These are phyloP conservation scores for Dicycla oo DNA, from an alignment of 2,888 invertebrate genomes.

Conservation along the genomic window DNA sequence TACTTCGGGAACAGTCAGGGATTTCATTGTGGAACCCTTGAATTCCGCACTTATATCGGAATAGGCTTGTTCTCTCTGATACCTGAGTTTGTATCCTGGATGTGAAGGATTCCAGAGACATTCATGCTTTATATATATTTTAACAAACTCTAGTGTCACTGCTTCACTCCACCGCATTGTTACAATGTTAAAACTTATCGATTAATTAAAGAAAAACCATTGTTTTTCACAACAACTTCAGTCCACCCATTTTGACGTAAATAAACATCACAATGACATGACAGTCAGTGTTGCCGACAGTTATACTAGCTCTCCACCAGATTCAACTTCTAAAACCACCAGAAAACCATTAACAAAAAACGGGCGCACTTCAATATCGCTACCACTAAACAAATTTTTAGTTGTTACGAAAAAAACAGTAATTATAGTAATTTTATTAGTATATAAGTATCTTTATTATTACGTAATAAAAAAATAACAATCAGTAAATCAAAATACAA, in stretches of 20 bases:
- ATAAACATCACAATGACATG: conserved; percentile 29
- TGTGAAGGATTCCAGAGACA: conserved; percentile 87
- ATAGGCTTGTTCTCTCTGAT: conserved; percentile 82
- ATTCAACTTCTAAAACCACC: too few relatives aligned
- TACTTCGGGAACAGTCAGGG: conserved; percentile 79
- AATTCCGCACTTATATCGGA: conserved; percentile 78
- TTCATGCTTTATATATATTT: conserved; percentile 86
- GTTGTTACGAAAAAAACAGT: too few relatives aligned
- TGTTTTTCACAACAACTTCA: conserved; percentile 23
- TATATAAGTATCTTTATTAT: too few relatives aligned
- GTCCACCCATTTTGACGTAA: conserved; percentile 14
- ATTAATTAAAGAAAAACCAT: conserved; percentile 8
- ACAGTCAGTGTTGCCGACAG: too few relatives aligned
- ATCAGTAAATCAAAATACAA: too few relatives aligned
- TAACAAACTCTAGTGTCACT: conserved; percentile 86
- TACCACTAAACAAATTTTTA: too few relatives aligned
- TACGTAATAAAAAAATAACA: too few relatives aligned
- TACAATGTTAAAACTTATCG: conserved; percentile 11
- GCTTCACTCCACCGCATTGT: conserved; percentile 87
- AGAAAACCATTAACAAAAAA: too few relatives aligned
- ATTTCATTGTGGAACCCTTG: conserved; percentile 75
- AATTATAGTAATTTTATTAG: too few relatives aligned
- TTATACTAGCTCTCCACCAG: too few relatives aligned
- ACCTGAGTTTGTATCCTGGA: conserved; percentile 81
- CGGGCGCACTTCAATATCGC: too few relatives aligned